Conservation (phyloP, 2,888 invertebrate species). For the Oscheius myriophilus region DNA sequence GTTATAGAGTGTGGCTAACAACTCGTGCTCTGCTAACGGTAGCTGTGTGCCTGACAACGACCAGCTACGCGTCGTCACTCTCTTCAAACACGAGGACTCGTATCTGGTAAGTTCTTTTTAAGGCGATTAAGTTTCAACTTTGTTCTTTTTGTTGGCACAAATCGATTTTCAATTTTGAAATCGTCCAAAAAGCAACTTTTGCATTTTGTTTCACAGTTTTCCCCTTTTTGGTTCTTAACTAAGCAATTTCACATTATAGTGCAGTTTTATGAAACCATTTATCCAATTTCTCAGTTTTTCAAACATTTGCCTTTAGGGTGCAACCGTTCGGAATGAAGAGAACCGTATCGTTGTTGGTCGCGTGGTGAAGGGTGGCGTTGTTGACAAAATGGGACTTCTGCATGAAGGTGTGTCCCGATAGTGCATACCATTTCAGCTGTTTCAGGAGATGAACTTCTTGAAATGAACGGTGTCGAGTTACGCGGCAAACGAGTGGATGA, state of each 20-base stretch:
- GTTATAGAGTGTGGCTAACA: constrained; percentile 23
- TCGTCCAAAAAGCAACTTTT: too few relatives aligned
- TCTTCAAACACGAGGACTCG: constrained; percentile 50
- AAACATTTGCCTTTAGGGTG: constrained; percentile 72
- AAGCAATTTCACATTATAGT: too few relatives aligned
- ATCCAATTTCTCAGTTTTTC: too few relatives aligned
- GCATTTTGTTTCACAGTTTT: too few relatives aligned
- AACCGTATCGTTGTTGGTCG: constrained; percentile 94
- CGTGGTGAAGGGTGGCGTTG: constrained; percentile 94
- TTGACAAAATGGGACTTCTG: constrained; percentile 89
- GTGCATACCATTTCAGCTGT: background rate
- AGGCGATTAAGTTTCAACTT: background rate
- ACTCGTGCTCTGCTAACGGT: constrained; percentile 26
- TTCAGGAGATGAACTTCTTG: constrained; percentile 90
- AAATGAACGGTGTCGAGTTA: constrained; percentile 92
- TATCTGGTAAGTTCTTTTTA: constrained; percentile 40
- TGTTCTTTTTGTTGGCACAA: constrained; percentile 2
- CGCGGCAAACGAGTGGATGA: constrained; percentile 96
- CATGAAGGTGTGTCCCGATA: constrained; percentile 74
- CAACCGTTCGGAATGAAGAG: constrained; percentile 85
- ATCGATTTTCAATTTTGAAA: too few relatives aligned
- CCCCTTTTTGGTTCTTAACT: too few relatives aligned
- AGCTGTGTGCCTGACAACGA: constrained; percentile 7
- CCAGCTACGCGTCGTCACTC: constrained; percentile 39
- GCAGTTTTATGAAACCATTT: too few relatives aligned